These are phyloP conservation scores for Arbacia lixula DNA, from an alignment of 53 echinoderm and acorn worm genomes.

Conservation along the genomic window DNA sequence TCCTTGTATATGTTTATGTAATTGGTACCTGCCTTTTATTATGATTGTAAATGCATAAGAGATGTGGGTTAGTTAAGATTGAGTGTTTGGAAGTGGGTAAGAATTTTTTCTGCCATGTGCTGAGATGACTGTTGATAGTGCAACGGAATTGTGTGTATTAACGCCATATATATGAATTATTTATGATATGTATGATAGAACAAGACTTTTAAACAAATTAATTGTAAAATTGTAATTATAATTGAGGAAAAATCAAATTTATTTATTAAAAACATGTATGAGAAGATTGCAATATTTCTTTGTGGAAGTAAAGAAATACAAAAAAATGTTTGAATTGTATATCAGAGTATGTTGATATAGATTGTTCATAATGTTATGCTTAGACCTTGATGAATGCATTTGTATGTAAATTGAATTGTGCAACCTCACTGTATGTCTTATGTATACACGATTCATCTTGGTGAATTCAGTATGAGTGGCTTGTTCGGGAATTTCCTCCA, in stretches of 20 bases:
- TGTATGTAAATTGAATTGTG: too few relatives aligned
- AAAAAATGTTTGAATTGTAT: background rate
- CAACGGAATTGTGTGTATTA: slow-evolving; percentile 14
- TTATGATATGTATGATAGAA: slow-evolving; percentile 37
- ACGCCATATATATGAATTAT: slow-evolving; percentile 18
- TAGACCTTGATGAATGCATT: slow-evolving; percentile 23
- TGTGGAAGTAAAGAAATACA: background rate
- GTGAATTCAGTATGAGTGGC: too few relatives aligned
- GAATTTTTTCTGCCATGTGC: background rate
- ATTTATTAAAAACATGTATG: slow-evolving; percentile 38
- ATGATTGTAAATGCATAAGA: background rate
- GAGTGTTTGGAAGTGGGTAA: slow-evolving; percentile 1
- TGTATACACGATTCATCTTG: too few relatives aligned
- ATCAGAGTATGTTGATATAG: slow-evolving; percentile 6
- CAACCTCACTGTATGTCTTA: too few relatives aligned
- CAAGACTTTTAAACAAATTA: background rate
- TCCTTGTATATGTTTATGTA: too few relatives aligned
- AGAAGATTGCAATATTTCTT: slow-evolving; percentile 48
- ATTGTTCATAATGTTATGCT: slow-evolving; percentile 5
- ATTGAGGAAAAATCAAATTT: slow-evolving; percentile 31
- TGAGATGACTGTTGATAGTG: slow-evolving; percentile 21
- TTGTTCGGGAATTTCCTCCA: too few relatives aligned
- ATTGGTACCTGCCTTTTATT: too few relatives aligned
- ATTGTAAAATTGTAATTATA: slow-evolving; percentile 54
- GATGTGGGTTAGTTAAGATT: too few relatives aligned